Conservation (phyloP, 2,797 vertebrate genomes). For the Lutjanus argentimaculatus region DNA sequence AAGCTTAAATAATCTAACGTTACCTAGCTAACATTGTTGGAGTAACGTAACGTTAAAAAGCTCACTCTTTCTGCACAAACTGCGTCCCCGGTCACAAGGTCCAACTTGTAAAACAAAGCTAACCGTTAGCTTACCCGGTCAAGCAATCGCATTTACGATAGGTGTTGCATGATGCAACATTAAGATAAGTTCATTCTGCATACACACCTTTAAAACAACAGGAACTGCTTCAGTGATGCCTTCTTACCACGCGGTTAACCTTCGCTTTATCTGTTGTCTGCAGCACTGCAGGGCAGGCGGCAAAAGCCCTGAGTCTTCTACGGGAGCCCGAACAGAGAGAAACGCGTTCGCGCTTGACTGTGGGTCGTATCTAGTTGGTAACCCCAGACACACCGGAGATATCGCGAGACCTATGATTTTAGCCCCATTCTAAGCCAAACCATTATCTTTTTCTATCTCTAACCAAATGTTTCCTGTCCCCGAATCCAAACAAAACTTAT, state of each 20-base stretch:
- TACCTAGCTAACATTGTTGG: not conserved
- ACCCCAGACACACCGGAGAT: too few relatives aligned
- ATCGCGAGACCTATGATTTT: too few relatives aligned
- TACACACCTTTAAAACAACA: conserved; percentile 39
- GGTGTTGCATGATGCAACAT: not conserved
- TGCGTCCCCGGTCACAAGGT: not conserved
- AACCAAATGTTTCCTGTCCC: too few relatives aligned
- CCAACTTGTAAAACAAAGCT: conserved; percentile 13
- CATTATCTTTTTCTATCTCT: too few relatives aligned
- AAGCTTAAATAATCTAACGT: not conserved
- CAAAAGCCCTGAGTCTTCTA: conserved; percentile 54
- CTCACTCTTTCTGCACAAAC: conserved; percentile 19
- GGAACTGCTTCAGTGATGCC: not conserved
- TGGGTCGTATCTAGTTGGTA: too few relatives aligned
- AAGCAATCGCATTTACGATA: not conserved
- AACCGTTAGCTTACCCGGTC: not conserved
- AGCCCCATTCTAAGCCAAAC: too few relatives aligned
- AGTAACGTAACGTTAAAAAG: not conserved
- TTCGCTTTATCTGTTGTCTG: conserved; percentile 36
- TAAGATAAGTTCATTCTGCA: not conserved
- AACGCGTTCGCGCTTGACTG: not conserved
- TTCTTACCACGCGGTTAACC: conserved; percentile 62
- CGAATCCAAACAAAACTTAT: too few relatives aligned
- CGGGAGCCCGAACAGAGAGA: conserved; percentile 50
- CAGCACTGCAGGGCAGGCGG: conserved; percentile 47